These are phyloP conservation scores for Latrodectus elegans DNA, from an alignment of 2,888 invertebrate species.

Conservation along the genomic window DNA sequence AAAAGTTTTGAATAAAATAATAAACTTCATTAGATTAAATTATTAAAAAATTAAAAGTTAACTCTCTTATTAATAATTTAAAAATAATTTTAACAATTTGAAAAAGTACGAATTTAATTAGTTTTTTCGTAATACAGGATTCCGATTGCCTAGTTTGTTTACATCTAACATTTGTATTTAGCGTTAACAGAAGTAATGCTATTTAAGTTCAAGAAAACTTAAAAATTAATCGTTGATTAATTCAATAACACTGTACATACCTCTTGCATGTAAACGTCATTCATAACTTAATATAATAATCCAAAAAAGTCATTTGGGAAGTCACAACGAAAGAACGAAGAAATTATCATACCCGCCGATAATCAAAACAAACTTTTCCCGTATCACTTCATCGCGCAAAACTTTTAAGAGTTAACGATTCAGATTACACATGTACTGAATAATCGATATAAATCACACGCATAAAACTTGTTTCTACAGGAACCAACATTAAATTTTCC, in stretches of 20 bases:
- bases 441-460: slow-evolving; percentile 37
- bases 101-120: too few species aligned
- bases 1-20: too few species aligned
- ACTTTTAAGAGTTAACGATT: slow-evolving; percentile 21
- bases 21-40: too few species aligned
- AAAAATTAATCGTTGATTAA: too few species aligned
- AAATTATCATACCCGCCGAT: slow-evolving; percentile 17
- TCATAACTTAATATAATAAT: slow-evolving; percentile 39
- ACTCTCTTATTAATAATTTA: too few species aligned
- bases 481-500: neutral
- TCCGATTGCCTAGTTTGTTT: too few species aligned
- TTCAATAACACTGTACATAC: slow-evolving; percentile 7
- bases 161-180: too few species aligned
- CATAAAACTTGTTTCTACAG: neutral
- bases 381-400: slow-evolving; percentile 27
- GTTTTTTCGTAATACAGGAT: too few species aligned
- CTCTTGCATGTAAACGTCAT: slow-evolving; percentile 66
- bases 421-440: neutral
- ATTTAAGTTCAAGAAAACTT: too few species aligned
- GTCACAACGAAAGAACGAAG: neutral
- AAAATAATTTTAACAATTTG: too few species aligned
- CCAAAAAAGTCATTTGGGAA: neutral
- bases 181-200: too few species aligned
- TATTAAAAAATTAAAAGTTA: too few species aligned
- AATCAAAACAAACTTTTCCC: slow-evolving; percentile 27